phyloP scores from a whole-genome alignment of 2,113 vertebrate species.

The Acanthochromis polyacanthus region DNA sequence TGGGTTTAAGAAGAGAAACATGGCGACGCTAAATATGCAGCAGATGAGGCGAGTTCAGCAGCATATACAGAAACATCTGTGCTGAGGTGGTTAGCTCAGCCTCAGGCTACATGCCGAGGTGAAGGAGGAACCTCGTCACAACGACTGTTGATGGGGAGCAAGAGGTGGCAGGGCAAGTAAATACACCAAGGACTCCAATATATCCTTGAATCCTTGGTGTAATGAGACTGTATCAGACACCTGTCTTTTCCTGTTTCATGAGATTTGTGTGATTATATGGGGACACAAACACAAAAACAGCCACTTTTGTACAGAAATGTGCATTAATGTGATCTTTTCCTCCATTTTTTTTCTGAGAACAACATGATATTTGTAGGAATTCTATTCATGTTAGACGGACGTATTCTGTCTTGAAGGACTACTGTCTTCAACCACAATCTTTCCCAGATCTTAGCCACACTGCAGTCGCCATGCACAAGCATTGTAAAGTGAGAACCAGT shows the following conservation, averaged over 20 bases:
- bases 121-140: constrained; percentile 5
- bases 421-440: too few relatives aligned
- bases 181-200: too few relatives aligned
- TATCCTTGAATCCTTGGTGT: neutral
- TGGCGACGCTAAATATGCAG: neutral
- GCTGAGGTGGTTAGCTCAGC: neutral
- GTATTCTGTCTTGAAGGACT: too few relatives aligned
- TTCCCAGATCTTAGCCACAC: too few relatives aligned
- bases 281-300: neutral
- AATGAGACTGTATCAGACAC: constrained; percentile 40
- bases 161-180: constrained; percentile 10
- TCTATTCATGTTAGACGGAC: too few relatives aligned
- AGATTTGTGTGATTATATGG: constrained; percentile 16
- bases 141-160: constrained; percentile 29
- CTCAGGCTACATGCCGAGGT: neutral
- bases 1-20: constrained; percentile 8
- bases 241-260: constrained; percentile 24
- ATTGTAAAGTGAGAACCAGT: too few relatives aligned
- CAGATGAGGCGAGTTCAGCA: neutral
- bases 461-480: too few relatives aligned
- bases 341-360: too few relatives aligned
- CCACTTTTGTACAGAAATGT: too few relatives aligned
- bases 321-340: too few relatives aligned
- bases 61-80: neutral
- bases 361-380: too few relatives aligned